Conservation (phyloP, 2,797 vertebrate genomes). For the Benthosema pterotum region DNA sequence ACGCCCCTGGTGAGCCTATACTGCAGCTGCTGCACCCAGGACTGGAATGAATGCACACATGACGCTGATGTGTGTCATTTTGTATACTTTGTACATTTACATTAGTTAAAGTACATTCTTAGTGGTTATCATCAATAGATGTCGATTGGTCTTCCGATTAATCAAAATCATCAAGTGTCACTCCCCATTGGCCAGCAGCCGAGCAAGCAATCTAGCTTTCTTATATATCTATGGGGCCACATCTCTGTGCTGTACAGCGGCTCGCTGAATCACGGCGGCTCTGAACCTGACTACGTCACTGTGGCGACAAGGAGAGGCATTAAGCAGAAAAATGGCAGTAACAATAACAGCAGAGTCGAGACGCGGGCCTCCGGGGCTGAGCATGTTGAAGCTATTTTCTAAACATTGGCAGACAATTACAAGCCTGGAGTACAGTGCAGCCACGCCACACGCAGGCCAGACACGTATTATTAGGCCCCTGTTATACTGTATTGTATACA, state of each 20-base stretch:
- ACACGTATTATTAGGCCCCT: conserved; percentile 2
- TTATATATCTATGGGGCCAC: too few relatives aligned
- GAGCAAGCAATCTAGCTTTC: too few relatives aligned
- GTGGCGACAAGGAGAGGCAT: not conserved
- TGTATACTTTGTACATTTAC: too few relatives aligned
- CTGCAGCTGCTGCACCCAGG: too few relatives aligned
- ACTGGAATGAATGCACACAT: too few relatives aligned
- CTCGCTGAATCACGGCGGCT: not conserved
- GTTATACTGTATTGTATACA: not conserved
- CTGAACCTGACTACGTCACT: not conserved
- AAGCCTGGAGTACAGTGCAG: conserved; percentile 3
- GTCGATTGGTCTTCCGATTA: too few relatives aligned
- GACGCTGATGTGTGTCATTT: too few relatives aligned
- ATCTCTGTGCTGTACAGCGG: not conserved
- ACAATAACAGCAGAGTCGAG: conserved; percentile 17
- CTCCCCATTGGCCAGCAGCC: too few relatives aligned
- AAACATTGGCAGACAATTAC: conserved; percentile 1
- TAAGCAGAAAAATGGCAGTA: conserved; percentile 4
- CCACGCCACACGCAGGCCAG: conserved; percentile 3
- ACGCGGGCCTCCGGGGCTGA: conserved; percentile 13
- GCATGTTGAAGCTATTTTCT: conserved; percentile 8
- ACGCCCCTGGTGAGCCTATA: too few relatives aligned
- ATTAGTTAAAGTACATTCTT: too few relatives aligned
- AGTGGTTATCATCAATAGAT: too few relatives aligned
- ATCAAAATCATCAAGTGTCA: too few relatives aligned